Evolutionary conservation across 2,888 invertebrate species (phyloP).

Genomic region (Andrena bicolor): DNA sequence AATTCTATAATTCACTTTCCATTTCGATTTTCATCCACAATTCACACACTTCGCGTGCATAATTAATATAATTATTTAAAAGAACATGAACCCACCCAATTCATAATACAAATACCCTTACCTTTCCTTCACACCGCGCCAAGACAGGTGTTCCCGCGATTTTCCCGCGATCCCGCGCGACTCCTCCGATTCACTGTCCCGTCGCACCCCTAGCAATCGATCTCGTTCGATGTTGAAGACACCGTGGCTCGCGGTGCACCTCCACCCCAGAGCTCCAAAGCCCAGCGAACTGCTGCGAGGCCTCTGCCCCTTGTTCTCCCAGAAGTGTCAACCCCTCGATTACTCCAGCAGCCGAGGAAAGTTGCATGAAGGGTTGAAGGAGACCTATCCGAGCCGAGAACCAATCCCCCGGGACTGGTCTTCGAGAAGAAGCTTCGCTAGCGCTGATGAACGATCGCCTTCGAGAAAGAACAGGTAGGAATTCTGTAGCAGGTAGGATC

Average conservation of each 20-base stretch:
- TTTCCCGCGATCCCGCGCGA: conserved; percentile 19
- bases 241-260: not conserved
- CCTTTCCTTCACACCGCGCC: conserved; percentile 22
- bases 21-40: too few relatives aligned
- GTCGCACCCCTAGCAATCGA: conserved; percentile 15
- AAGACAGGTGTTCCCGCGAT: conserved; percentile 19
- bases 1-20: too few relatives aligned
- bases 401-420: not conserved
- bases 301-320: not conserved
- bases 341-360: not conserved
- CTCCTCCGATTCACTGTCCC: conserved; percentile 7
- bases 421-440: not conserved
- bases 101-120: conserved; percentile 7
- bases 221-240: not conserved
- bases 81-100: too few relatives aligned
- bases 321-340: not conserved
- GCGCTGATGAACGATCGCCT: not conserved
- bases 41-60: too few relatives aligned
- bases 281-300: not conserved
- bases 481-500: not conserved
- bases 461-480: not conserved
- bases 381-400: not conserved
- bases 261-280: not conserved
- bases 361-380: not conserved
- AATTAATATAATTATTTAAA: too few relatives aligned